These are phyloP conservation scores for Procambarus virginalis DNA, from an alignment of 1,140 invertebrate species.

Conservation along the genomic window DNA sequence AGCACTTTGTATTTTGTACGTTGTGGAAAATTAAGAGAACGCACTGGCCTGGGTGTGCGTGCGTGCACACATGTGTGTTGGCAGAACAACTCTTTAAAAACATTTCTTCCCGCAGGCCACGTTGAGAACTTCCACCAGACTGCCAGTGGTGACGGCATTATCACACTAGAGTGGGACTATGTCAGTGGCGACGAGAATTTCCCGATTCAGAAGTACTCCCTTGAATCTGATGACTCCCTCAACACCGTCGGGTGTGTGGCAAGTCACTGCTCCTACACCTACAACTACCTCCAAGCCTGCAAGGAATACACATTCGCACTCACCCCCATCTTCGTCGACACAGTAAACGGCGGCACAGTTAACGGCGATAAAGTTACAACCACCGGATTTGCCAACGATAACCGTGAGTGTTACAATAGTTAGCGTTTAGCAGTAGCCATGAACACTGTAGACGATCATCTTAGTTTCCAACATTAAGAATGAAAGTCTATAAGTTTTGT, in stretches of 20 bases:
- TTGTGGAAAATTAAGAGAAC: too few species aligned
- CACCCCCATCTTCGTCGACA: constrained; percentile 21
- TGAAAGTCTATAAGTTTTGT: too few species aligned
- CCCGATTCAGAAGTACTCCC: constrained; percentile 31
- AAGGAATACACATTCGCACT: constrained; percentile 25
- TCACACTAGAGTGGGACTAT: constrained; percentile 27
- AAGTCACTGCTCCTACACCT: background rate
- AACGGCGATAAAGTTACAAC: background rate
- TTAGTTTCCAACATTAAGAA: too few species aligned
- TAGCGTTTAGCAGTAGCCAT: too few species aligned
- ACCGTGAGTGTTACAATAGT: constrained; percentile 1
- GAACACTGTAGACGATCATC: too few species aligned
- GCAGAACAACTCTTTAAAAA: too few species aligned
- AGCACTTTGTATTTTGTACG: too few species aligned
- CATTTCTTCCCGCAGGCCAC: constrained; percentile 1
- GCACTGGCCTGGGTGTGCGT: too few species aligned
- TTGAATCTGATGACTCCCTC: constrained; percentile 17
- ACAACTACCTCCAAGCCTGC: constrained; percentile 22
- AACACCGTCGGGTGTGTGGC: background rate
- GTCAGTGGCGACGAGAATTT: background rate
- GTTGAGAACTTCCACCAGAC: constrained; percentile 13
- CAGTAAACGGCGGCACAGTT: background rate
- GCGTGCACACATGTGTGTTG: too few species aligned
- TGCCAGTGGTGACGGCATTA: background rate
- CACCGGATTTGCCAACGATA: constrained; percentile 23